Percentiles rank a stretch among this genome's conserved stretches.
phyloP scores from a whole-genome alignment of 2,797 vertebrate genomes.

The Ciconia nigra region DNA sequence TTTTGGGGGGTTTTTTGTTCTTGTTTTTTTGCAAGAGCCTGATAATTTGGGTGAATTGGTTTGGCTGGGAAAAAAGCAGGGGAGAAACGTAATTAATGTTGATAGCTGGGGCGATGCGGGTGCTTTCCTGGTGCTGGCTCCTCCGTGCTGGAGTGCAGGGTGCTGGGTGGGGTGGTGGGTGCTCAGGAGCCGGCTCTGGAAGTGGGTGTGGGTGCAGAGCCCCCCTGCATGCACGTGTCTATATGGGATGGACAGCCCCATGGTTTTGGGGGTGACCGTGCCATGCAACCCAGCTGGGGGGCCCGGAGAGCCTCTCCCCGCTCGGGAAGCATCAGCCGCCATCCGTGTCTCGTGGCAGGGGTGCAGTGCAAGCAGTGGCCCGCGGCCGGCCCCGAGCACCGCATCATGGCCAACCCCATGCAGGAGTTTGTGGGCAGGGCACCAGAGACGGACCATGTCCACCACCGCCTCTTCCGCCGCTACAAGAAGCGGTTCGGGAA shows the following conservation, averaged over 20 bases:
- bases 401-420: slow-evolving; percentile 82
- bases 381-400: slow-evolving; percentile 59
- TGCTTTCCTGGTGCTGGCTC: not conserved
- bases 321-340: not conserved
- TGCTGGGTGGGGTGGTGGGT: not conserved
- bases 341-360: not conserved
- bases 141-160: fast-evolving
- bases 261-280: not conserved
- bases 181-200: not conserved
- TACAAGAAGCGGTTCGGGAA: slow-evolving; percentile 76
- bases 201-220: not conserved
- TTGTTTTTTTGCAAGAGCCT: not conserved
- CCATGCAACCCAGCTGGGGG: not conserved
- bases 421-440: slow-evolving; percentile 75
- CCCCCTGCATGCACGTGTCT: fast-evolving
- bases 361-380: slow-evolving; percentile 36
- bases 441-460: slow-evolving; percentile 58
- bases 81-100: not conserved
- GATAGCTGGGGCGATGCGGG: not conserved
- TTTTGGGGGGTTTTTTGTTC: not conserved
- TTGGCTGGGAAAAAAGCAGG: not conserved
- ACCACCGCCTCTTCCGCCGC: slow-evolving; percentile 72
- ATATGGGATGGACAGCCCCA: not conserved
- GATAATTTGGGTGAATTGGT: not conserved
- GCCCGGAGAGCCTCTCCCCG: fast-evolving